These are phyloP conservation scores for Drosophila multiciliata DNA, from an alignment of 2,888 invertebrate genomes.

Conservation along the genomic window DNA sequence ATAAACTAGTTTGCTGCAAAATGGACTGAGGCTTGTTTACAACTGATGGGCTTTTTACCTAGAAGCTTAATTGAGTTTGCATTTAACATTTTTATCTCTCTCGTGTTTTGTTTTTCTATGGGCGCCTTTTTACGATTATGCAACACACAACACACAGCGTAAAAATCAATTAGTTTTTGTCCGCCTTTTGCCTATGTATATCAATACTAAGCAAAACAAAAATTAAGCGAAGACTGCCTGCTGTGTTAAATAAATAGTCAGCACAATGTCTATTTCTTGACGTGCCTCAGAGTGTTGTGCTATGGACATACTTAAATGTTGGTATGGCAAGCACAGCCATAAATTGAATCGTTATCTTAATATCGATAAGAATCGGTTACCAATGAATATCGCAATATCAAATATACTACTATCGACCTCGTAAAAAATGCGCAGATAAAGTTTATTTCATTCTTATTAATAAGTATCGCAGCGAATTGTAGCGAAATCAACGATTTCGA, in stretches of 20 bases:
- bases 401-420: not conserved
- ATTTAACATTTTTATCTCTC: not conserved
- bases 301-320: not conserved
- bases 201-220: slow-evolving; percentile 8
- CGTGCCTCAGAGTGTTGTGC: not conserved
- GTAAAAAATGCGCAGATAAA: not conserved
- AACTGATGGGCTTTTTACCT: slow-evolving; percentile 10
- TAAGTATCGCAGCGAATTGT: not conserved
- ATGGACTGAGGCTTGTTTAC: not conserved
- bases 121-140: slow-evolving; percentile 3
- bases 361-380: not conserved
- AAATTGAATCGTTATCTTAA: not conserved
- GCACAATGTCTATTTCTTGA: slow-evolving; percentile 1
- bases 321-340: not conserved
- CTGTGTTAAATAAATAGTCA: not conserved
- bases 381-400: too few relatives aligned
- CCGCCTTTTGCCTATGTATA: slow-evolving; percentile 1
- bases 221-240: not conserved
- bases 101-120: not conserved
- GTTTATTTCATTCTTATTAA: not conserved
- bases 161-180: slow-evolving; percentile 13
- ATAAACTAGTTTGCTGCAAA: slow-evolving; percentile 9
- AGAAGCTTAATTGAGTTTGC: slow-evolving; percentile 17
- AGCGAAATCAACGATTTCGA: not conserved
- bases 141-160: not conserved